phyloP scores from a whole-genome alignment of 2,797 vertebrate genomes.

The Knipowitschia caucasica region DNA sequence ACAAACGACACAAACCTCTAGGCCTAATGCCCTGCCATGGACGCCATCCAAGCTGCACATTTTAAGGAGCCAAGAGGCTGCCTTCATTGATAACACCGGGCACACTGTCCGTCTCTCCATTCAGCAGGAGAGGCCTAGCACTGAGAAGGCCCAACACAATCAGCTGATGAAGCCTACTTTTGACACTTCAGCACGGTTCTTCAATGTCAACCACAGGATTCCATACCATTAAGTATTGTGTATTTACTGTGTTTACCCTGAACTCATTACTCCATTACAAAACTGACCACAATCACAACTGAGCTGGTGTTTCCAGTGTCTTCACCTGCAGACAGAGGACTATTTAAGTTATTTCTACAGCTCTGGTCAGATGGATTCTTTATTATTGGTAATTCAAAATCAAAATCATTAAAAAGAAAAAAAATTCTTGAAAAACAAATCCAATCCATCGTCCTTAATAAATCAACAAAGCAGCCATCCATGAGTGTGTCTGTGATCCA shows the following conservation, averaged over 20 bases:
- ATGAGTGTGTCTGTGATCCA: conserved; percentile 23
- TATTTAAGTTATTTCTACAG: too few species aligned
- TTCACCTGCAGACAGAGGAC: too few species aligned
- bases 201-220: conserved; percentile 27
- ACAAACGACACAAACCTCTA: conserved; percentile 82
- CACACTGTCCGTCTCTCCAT: conserved; percentile 75
- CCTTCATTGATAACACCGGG: conserved; percentile 83
- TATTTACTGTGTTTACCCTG: conserved; percentile 20
- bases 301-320: too few species aligned
- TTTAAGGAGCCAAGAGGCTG: conserved; percentile 73
- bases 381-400: too few species aligned
- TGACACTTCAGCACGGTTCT: conserved; percentile 37
- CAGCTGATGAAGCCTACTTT: conserved; percentile 59
- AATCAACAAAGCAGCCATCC: too few species aligned
- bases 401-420: too few species aligned
- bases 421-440: too few species aligned
- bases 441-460: too few species aligned
- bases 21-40: conserved; percentile 81
- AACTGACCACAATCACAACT: too few species aligned
- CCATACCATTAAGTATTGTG: conserved; percentile 13
- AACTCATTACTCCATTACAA: conserved; percentile 20
- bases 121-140: conserved; percentile 69
- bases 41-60: conserved; percentile 78
- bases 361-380: too few species aligned
- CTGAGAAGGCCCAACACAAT: conserved; percentile 72